phyloP scores from a whole-genome alignment of 2,888 invertebrate species.

The Harpalus rubripes region DNA sequence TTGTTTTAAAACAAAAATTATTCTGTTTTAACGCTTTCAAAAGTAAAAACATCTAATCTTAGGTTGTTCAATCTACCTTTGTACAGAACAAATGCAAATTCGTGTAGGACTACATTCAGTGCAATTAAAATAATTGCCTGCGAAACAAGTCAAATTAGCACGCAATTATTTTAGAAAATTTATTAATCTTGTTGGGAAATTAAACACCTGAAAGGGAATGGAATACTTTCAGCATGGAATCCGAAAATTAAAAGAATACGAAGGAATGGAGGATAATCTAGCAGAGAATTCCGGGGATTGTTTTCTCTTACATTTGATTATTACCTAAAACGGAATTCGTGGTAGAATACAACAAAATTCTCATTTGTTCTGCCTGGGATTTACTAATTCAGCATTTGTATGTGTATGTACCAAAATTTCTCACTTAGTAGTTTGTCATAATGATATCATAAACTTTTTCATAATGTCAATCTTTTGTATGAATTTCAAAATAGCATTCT shows the following conservation, averaged over 20 bases:
- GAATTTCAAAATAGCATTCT: too few relatives aligned
- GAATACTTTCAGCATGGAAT: background rate
- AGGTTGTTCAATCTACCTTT: background rate
- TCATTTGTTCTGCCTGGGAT: too few relatives aligned
- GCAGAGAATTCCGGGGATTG: background rate
- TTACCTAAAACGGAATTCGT: background rate
- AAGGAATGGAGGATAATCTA: background rate
- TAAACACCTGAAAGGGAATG: conserved; percentile 4
- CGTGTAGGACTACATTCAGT: conserved; percentile 4
- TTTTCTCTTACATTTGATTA: conserved; percentile 4
- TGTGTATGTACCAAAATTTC: too few relatives aligned
- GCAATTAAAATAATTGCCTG: conserved; percentile 29
- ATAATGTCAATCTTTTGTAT: too few relatives aligned
- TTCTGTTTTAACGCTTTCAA: conserved; percentile 14
- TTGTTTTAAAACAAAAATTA: conserved; percentile 8
- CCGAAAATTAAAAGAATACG: background rate
- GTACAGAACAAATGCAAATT: conserved; percentile 24
- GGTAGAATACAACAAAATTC: background rate
- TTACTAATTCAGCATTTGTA: too few relatives aligned
- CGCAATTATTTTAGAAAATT: conserved; percentile 38
- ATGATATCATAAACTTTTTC: too few relatives aligned
- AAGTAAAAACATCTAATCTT: conserved; percentile 11
- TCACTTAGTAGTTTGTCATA: too few relatives aligned
- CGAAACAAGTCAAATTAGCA: conserved; percentile 17
- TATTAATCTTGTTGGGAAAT: conserved; percentile 30